A percentile compares a stretch with the other conserved stretches of the same genome.
Evolutionary conservation across 2,113 vertebrate genomes (phyloP).

Genomic region (Sus scrofa): T2T-Sscrofa CM000827.6:73703001-73703500

Average conservation of each 20-base stretch:
- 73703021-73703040: slow-evolving; percentile 68
- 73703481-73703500: not conserved
- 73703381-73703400: not conserved
- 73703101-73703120: slow-evolving; percentile 47
- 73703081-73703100: slow-evolving; percentile 56
- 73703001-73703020: slow-evolving; percentile 59
- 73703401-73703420: slow-evolving; percentile 44
- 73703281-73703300: slow-evolving; percentile 64
- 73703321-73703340: slow-evolving; percentile 64
- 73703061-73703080: slow-evolving; percentile 20
- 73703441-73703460: not conserved
- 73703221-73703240: slow-evolving; percentile 65
- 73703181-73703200: slow-evolving; percentile 59
- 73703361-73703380: slow-evolving; percentile 61
- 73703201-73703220: slow-evolving; percentile 61
- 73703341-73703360: slow-evolving; percentile 60
- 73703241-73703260: slow-evolving; percentile 43
- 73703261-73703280: slow-evolving; percentile 23
- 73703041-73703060: slow-evolving; percentile 40
- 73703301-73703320: slow-evolving; percentile 67
- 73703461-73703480: not conserved
- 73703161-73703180: slow-evolving; percentile 76
- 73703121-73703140: slow-evolving; percentile 42
- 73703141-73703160: slow-evolving; percentile 59
- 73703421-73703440: not conserved